Base-by-base conservation (phyloP, 1,140 invertebrate species). In the Scylla paramamosain region DNA sequence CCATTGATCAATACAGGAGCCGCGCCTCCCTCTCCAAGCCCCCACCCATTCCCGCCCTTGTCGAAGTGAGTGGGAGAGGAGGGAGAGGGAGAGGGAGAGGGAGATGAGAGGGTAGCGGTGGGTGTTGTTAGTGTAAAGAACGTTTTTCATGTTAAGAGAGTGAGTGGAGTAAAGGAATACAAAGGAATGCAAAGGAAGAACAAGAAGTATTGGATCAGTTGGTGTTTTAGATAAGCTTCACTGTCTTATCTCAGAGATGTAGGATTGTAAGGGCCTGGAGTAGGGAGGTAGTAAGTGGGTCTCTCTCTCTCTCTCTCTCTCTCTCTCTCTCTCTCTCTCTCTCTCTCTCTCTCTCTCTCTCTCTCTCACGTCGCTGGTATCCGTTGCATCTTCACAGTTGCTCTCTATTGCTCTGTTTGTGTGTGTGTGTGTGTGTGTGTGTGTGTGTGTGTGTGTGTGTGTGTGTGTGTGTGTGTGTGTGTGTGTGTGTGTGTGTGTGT, bases 321-420 rank as follows among this genome's bases (percentile, higher is more conserved):
- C 84, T 87, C 88, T 90, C 88, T 90, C 88, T 91, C 89, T 91
- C 89, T 91, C 89, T 91, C 89, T 45, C 89, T 91, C 89, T 91
- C 89, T 91, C 89, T 91, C 89, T 91, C 89, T 91, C 89, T 91
- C 89, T 91, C 89, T 91, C 89, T 91, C 89, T 91, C 89, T 91
- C 89, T 91, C 89, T 91, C 89, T 91, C 89, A 6, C 89, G 28
- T 52, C 7, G 20, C 16, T 29, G 20, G 46, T 39, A 48, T 91
- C 7, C 1, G 14, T 67, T 31, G 31, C 45, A 59, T n/a, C 52
- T 48, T 52, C 45, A 91, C n/a, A 48, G 29, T 48, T 67, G 52
- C 10, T 28, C 52, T 28, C 1, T 83, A 31, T 82, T 29, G 16
- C 4, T 39, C 29, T 16, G 20, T 83, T 7, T 83, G 82, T 83